Evolutionary conservation across 2,888 invertebrate species (phyloP).

Genomic region (Adelphocoris suturalis): DNA sequence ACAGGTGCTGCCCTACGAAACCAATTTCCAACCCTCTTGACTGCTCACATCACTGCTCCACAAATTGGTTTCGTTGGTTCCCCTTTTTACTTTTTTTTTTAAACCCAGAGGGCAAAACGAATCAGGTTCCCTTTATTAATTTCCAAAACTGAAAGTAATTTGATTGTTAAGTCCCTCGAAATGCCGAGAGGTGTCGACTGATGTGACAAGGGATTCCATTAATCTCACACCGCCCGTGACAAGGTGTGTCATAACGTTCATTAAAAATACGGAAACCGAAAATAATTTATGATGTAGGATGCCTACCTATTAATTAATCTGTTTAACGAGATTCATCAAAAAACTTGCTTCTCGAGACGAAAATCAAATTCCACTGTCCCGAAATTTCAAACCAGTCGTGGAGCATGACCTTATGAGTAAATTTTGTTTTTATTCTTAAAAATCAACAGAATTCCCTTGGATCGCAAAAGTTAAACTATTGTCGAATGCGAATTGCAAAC

Average conservation of each 20-base stretch:
- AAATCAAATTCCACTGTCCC: too few relatives aligned
- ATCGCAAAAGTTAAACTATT: too few relatives aligned
- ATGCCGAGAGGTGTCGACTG: conserved; percentile 17
- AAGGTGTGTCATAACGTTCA: background rate
- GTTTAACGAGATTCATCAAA: too few relatives aligned
- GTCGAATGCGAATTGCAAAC: too few relatives aligned
- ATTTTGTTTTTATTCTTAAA: too few relatives aligned
- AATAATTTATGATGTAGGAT: background rate
- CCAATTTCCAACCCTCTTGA: background rate
- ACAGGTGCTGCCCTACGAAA: background rate
- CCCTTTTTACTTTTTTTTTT: background rate
- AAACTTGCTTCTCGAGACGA: too few relatives aligned
- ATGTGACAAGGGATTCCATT: conserved; percentile 34
- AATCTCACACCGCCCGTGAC: background rate
- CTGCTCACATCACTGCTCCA: background rate
- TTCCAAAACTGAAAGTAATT: conserved; percentile 8
- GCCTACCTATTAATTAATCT: background rate
- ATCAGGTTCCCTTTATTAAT: conserved; percentile 1
- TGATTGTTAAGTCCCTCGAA: background rate
- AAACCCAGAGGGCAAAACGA: conserved; percentile 14
- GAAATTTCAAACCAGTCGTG: too few relatives aligned
- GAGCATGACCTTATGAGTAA: too few relatives aligned
- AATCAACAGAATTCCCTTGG: too few relatives aligned
- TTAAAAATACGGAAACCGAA: background rate
- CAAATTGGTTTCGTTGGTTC: conserved; percentile 9